Base-by-base conservation (phyloP, 2,113 vertebrate genomes). In the Megaleporinus macrocephalus region DNA sequence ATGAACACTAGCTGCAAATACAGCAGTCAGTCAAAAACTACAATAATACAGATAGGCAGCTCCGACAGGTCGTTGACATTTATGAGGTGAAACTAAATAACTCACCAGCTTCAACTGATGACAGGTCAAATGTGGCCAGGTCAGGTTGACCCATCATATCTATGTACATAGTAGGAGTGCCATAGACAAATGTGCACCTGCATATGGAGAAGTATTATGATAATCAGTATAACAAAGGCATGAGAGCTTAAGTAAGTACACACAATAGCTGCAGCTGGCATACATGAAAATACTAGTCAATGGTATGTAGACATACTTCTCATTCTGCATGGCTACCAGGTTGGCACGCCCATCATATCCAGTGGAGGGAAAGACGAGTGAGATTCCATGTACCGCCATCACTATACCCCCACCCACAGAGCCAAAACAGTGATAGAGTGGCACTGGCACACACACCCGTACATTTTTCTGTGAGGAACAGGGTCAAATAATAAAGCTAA, bases 121-220 rank as follows among this genome's bases (percentile, higher is more conserved):
- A 97, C 78, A 97, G 78, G 90, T 97, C 90, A 0, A 94, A 95
- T 84, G 93, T 94, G 79, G 86, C 80, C 36, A 94, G 86, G 78
- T 96, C 93, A 0, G 90, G 95, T 86, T 97, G 96, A 76, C 84
- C 91, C 26, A 98, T 53, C 87, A 99, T 93, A 80, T 98, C 98
- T 61, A 98, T 92, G 6, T 79, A 98, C 97, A 99, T 98, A 57
- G 97, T 99, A 0, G 98, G 98, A 0, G 97, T 99, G 51, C 97
- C 98, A 0, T 94, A 93, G 29, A 96, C 0, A 81, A 83, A 29
- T 5, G 91, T 93, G 84, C 97, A 97, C 59, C 96, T 97, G 85
- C n/a, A 82, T 44, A 27, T 44, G n/a, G 16, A 29, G 22, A 81
- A 65, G 0, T 13, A 5, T 7, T 44, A 11, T 44, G 36, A 11